A percentile compares a stretch with the other conserved stretches of the same genome.
Conservation (phyloP, 1,140 invertebrate species). For the Tetramorium simillimum region DNA sequence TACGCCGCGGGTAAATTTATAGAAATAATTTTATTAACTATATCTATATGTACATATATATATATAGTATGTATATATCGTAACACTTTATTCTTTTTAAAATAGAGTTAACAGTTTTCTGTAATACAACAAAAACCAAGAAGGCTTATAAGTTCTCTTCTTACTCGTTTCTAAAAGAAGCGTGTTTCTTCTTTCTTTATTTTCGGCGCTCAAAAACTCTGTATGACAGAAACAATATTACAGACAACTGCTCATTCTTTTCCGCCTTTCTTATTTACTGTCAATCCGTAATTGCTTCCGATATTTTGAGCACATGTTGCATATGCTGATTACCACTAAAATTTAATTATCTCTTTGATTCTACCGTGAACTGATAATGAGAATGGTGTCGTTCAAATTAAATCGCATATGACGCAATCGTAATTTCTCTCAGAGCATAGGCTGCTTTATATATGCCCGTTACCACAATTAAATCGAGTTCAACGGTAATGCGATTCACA, state of each 20-base stretch:
- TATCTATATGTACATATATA: not conserved
- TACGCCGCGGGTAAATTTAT: not conserved
- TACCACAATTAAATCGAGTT: conserved; percentile 33
- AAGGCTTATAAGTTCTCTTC: not conserved
- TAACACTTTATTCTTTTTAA: no score
- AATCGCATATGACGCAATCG: conserved; percentile 37
- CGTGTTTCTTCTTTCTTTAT: not conserved
- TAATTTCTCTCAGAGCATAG: conserved; percentile 13
- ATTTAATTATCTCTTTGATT: conserved; percentile 43
- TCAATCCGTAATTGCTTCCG: not conserved
- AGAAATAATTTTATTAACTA: not conserved
- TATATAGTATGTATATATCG: no score
- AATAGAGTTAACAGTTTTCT: no score
- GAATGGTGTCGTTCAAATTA: conserved; percentile 20
- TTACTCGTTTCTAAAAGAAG: not conserved
- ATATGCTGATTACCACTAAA: not conserved
- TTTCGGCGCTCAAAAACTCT: not conserved
- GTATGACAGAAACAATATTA: not conserved
- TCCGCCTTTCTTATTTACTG: not conserved
- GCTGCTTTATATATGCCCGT: conserved; percentile 16
- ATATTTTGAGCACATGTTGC: not conserved
- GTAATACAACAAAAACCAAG: not conserved
- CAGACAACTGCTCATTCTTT: not conserved
- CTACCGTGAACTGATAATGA: conserved; percentile 5
- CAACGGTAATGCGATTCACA: conserved; percentile 20